Base-by-base conservation (phyloP, 2,113 vertebrate species). In the Sorex fumeus region DNA sequence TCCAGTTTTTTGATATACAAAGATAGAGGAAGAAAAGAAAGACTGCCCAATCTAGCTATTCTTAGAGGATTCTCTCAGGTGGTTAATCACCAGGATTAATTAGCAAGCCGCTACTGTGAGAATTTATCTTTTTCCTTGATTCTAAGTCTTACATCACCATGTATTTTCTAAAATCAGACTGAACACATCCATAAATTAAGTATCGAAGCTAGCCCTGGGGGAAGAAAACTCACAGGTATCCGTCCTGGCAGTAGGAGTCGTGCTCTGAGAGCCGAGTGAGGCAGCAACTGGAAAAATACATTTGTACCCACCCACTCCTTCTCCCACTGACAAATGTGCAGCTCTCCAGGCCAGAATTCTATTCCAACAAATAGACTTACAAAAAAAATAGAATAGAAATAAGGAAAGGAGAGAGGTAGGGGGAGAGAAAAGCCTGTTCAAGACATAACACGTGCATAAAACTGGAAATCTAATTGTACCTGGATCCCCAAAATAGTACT, bases 241-340 rank as follows among this genome's bases (percentile, higher is more conserved):
- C n/a, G 75, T 90, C 53, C 91, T 16, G 7, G 34, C 91, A 83
- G 86, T 7, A 88, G 69, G 94, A 95, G 89, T 91, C n/a, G 4
- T 70, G 86, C 88, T 93, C 79, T 53, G 91, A 57, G 80, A 89
- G 88, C 79, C 66, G 32, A 96, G 50, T 45, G 60, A 96, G 78
- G 80, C 88, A 53, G 70, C 30, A 80, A 87, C 81, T 95, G 11
- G 86, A 94, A 96, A 92, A 93, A 91, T 92, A 92, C 89, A 95
- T 93, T 95, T 94, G 83, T 92, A 95, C 15, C 96, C 94, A 85
- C 96, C 96, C 88, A 97, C 95, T 82, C 74, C 60, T 90, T 96
- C 95, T 96, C 96, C 95, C 96, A 96, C 96, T 92, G 84, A 96
- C 96, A 97, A 96, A 95, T 97, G 95, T 96, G 66, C 0, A 5